A percentile compares a stretch with the other conserved stretches of the same genome.
Conservation (phyloP, 2,888 invertebrate species). For the Diachrysia chrysitis region DNA sequence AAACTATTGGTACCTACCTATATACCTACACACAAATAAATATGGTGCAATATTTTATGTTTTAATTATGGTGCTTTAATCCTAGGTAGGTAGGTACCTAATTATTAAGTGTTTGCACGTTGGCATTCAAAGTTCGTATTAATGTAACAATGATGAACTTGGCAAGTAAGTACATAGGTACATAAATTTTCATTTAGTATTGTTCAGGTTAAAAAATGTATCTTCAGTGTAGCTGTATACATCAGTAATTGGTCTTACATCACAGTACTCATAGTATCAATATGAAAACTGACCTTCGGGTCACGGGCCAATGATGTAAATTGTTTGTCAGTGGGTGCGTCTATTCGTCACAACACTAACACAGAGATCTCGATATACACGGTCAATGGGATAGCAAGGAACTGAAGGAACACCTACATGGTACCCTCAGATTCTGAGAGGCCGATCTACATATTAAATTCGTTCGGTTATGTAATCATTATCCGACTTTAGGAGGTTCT, state of each 20-base stretch:
- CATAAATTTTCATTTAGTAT: neutral
- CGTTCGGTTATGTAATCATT: no score
- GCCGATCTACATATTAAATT: no score
- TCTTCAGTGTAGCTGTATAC: neutral
- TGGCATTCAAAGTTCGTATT: neutral
- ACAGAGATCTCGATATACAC: slow-evolving; percentile 31
- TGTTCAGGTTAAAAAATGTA: neutral
- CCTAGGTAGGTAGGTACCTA: no score
- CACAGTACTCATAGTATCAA: slow-evolving; percentile 67
- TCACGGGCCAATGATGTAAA: slow-evolving; percentile 77
- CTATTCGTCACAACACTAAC: slow-evolving; percentile 53
- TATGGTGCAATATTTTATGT: no score
- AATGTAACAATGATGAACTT: no score
- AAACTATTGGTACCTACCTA: no score
- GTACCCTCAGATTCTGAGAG: neutral
- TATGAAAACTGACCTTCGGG: slow-evolving; percentile 75
- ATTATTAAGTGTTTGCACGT: no score
- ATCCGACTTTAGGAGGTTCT: no score
- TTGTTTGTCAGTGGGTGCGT: slow-evolving; percentile 73
- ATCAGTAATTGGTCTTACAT: slow-evolving; percentile 59
- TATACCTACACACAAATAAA: no score
- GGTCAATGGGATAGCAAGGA: neutral
- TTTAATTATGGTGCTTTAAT: no score
- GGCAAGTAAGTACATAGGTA: no score
- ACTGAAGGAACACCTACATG: neutral